These are phyloP conservation scores for Ispidina picta DNA, from an alignment of 2,797 vertebrate genomes.

Conservation along the genomic window DNA sequence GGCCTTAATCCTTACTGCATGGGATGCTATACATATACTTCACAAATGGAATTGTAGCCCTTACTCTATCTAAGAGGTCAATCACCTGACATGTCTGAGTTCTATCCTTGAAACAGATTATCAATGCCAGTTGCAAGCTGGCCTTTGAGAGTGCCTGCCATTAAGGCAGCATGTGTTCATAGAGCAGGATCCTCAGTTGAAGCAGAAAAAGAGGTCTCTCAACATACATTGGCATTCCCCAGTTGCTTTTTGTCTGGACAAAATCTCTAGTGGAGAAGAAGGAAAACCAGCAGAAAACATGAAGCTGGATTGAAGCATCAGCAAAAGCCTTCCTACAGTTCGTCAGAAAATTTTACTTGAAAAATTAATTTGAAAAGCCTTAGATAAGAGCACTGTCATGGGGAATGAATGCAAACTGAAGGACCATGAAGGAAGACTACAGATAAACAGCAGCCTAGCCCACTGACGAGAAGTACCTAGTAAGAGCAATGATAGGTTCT, in stretches of 20 bases:
- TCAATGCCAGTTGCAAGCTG: neutral
- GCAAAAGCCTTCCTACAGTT: neutral
- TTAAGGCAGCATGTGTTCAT: neutral
- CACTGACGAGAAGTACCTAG: neutral
- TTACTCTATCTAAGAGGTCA: neutral
- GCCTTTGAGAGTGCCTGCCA: neutral
- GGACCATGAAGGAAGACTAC: neutral
- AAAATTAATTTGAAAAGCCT: slow-evolving; percentile 25
- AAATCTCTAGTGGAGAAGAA: neutral
- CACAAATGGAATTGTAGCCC: neutral
- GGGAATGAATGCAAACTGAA: neutral
- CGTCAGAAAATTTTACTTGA: slow-evolving; percentile 25
- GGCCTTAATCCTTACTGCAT: neutral
- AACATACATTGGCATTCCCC: neutral
- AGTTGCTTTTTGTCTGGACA: neutral
- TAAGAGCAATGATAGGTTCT: neutral
- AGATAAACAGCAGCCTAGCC: neutral
- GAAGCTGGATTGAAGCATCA: neutral
- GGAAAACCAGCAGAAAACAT: neutral
- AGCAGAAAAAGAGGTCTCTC: neutral
- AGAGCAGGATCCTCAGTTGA: neutral
- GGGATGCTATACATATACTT: neutral
- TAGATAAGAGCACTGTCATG: neutral
- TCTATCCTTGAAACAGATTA: neutral
- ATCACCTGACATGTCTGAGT: neutral